Base-by-base conservation (phyloP, 2,113 vertebrate genomes). In the Prionailurus viverrinus region DNA sequence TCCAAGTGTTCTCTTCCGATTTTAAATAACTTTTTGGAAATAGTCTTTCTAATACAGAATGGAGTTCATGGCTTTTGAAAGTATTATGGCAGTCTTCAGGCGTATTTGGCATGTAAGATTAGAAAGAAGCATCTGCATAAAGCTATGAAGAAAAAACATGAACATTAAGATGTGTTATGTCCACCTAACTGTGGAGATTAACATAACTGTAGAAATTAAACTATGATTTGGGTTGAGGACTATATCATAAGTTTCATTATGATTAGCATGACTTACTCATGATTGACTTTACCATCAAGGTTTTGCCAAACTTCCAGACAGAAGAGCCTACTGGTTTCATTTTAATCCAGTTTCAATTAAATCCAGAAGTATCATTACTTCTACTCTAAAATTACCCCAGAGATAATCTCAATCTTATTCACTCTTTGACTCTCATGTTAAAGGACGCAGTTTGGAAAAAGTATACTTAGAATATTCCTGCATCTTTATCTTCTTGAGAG, bases 181-280 rank as follows among this genome's bases (percentile, higher is more conserved):
- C 33, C 21, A 94, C n/a, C 14, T 92, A 91, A 82, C 94, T 97
- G 83, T 7, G n/a, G 23, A 95, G 68, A 97, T 95, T 98, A 93
- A 96, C 45, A 13, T 95, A 96, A 97, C 68, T 89, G 41, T 78
- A 95, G 23, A 97, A 97, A 94, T 95, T 76, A 96, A 97, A 95
- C 10, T 88, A 79, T 69, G 87, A 95, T 95, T 97, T 96, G 36
- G n/a, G 1, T 94, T 96, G 74, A 94, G 91, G 51, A 83, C 90
- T 85, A 93, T 97, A 92, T 41, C 87, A 73, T 3, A 4, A 96
- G 86, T 96, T 96, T 96, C 94, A 96, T 94, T 96, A 95, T 61
- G 65, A 93, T 91, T 94, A 93, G 36, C 53, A 94, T 79, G 71
- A 93, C 53, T 97, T 65, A 87, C 29, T 29, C 16, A 39, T 92